Evolutionary conservation across 2,113 vertebrate genomes (phyloP).

Genomic region (Melanostigma gelatinosum): DNA sequence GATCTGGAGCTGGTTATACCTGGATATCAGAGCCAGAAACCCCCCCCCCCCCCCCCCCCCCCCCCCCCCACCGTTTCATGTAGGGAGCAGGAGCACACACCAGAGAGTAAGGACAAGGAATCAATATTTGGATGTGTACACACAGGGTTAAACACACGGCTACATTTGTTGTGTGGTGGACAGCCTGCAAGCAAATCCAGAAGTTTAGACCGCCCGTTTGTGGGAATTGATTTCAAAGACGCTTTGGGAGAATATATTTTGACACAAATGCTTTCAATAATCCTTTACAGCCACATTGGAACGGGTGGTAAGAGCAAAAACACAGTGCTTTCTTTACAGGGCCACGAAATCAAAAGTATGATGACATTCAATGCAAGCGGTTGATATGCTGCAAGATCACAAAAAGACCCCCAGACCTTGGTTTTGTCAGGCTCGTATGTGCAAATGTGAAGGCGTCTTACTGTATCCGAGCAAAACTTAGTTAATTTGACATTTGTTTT

Average conservation of each 20-base stretch:
- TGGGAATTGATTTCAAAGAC: slow-evolving; percentile 31
- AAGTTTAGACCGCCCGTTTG: slow-evolving; percentile 5
- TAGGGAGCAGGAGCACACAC: slow-evolving; percentile 24
- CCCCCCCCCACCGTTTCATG: not conserved
- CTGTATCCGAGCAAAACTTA: not conserved
- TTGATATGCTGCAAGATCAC: slow-evolving; percentile 43
- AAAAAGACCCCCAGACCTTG: slow-evolving; percentile 6
- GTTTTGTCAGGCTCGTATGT: slow-evolving; percentile 9
- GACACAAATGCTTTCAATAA: slow-evolving; percentile 26
- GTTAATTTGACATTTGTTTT: not conserved
- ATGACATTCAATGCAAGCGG: slow-evolving; percentile 62
- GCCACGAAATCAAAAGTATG: slow-evolving; percentile 42
- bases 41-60: no score
- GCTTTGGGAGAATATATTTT: slow-evolving; percentile 23
- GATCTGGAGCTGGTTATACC: slow-evolving; percentile 55
- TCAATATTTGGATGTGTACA: slow-evolving; percentile 49
- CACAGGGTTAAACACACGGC: slow-evolving; percentile 33
- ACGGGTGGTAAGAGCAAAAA: slow-evolving; percentile 19
- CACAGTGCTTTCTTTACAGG: slow-evolving; percentile 37
- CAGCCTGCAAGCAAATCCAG: slow-evolving; percentile 5
- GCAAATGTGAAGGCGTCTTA: not conserved
- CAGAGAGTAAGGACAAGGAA: slow-evolving; percentile 39
- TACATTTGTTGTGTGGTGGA: slow-evolving; percentile 42
- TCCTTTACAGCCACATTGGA: slow-evolving; percentile 36
- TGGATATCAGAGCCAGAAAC: slow-evolving; percentile 52